Percentiles rank a stretch among this genome's conserved stretches.
Evolutionary conservation across 64 coral and sea anemone genomes (phyloP).

Genomic region (Stylophora pistillata): DNA sequence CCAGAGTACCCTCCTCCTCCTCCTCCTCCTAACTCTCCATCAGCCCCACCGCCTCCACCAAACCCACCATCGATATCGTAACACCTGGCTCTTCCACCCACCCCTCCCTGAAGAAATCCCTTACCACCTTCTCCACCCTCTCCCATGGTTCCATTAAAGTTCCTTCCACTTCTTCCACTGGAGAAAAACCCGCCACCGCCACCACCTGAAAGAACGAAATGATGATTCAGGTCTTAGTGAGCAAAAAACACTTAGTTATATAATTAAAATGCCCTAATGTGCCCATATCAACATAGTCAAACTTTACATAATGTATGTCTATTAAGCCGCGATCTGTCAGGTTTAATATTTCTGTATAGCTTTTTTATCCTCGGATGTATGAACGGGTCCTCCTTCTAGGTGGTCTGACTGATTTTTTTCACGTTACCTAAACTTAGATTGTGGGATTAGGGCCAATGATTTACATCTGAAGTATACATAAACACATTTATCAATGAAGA

Average conservation of each 20-base stretch:
- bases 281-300: no score
- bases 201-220: slow-evolving; percentile 16
- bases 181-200: slow-evolving; percentile 43
- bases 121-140: slow-evolving; percentile 37
- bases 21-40: slow-evolving; percentile 14
- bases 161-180: slow-evolving; percentile 4
- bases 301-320: no score
- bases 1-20: slow-evolving; percentile 52
- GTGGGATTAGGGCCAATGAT: no score
- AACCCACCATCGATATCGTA: slow-evolving; percentile 13
- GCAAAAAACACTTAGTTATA: neutral
- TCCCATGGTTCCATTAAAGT: slow-evolving; percentile 11
- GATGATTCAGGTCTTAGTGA: neutral
- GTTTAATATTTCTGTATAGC: no score
- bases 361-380: no score
- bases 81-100: neutral
- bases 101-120: slow-evolving; percentile 43
- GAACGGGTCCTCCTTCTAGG: no score
- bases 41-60: neutral
- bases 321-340: no score
- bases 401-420: neutral
- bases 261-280: no score
- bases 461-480: no score
- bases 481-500: neutral
- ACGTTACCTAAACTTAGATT: neutral